Evolutionary conservation across 2,888 invertebrate species (phyloP).

Genomic region (Drosophila mercatorum): DNA sequence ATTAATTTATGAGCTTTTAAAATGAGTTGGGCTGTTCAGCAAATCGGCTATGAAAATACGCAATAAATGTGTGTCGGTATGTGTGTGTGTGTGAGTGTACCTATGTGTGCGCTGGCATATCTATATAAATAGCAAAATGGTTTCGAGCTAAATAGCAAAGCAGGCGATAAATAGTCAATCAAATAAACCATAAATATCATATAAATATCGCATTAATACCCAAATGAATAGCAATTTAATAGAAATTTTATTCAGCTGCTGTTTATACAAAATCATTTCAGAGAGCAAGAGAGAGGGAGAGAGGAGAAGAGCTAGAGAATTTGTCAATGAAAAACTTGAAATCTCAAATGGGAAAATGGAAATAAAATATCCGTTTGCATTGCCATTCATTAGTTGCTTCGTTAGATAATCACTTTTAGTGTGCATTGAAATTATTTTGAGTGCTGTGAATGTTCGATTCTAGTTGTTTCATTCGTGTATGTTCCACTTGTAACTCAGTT

Average conservation of each 20-base stretch:
- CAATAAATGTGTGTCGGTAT: conserved; percentile 46
- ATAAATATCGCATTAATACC: conserved; percentile 52
- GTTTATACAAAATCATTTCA: not conserved
- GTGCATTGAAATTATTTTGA: not conserved
- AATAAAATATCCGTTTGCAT: not conserved
- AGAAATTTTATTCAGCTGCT: conserved; percentile 3
- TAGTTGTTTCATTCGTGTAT: too few relatives aligned
- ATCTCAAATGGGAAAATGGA: not conserved
- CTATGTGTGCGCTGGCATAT: conserved; percentile 24
- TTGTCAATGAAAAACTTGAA: not conserved
- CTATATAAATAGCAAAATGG: conserved; percentile 49
- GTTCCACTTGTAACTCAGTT: not conserved
- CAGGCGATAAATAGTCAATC: conserved; percentile 41
- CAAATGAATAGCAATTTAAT: conserved; percentile 38
- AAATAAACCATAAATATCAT: conserved; percentile 54
- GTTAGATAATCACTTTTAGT: not conserved
- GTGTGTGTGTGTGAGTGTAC: not conserved
- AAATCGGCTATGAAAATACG: conserved; percentile 60
- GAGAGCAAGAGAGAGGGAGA: not conserved
- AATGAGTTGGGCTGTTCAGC: conserved; percentile 54
- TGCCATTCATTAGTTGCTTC: not conserved
- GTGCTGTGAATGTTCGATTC: not conserved
- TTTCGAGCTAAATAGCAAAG: conserved; percentile 55
- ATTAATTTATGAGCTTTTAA: conserved; percentile 74
- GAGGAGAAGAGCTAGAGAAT: not conserved